These are phyloP conservation scores for Hartigia nigra DNA, from an alignment of 2,888 invertebrate species.

Conservation along the genomic window DNA sequence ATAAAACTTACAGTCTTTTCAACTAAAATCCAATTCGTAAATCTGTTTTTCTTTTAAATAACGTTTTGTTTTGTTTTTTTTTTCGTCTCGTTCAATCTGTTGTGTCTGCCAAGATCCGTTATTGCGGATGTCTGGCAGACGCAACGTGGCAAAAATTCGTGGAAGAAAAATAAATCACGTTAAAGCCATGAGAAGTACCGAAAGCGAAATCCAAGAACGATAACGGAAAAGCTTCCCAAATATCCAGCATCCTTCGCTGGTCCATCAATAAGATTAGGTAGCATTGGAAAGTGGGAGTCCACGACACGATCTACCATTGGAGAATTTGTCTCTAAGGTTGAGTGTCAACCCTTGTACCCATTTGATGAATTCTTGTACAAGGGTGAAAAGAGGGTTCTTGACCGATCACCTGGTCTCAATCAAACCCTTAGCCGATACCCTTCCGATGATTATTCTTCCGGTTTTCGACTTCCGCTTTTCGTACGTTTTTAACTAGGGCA, in stretches of 20 bases:
- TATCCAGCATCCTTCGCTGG: neutral
- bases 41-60: neutral
- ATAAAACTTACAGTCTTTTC: too few species aligned
- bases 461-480: neutral
- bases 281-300: neutral
- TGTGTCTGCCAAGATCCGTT: neutral
- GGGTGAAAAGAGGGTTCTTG: neutral
- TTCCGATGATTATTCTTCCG: neutral
- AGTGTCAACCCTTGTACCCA: neutral
- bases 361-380: neutral
- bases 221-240: neutral
- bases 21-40: neutral
- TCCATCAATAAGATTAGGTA: neutral
- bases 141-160: neutral
- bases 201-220: too few species aligned
- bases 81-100: neutral
- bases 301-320: neutral
- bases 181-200: neutral
- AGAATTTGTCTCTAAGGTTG: neutral
- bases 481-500: neutral
- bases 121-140: neutral
- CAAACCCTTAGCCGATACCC: constrained; percentile 18
- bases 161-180: neutral
- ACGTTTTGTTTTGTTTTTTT: too few species aligned
- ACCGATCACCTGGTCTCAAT: constrained; percentile 43